Evolutionary conservation across 2,113 vertebrate species (phyloP).

Genomic region (Carlito syrichta): DNA sequence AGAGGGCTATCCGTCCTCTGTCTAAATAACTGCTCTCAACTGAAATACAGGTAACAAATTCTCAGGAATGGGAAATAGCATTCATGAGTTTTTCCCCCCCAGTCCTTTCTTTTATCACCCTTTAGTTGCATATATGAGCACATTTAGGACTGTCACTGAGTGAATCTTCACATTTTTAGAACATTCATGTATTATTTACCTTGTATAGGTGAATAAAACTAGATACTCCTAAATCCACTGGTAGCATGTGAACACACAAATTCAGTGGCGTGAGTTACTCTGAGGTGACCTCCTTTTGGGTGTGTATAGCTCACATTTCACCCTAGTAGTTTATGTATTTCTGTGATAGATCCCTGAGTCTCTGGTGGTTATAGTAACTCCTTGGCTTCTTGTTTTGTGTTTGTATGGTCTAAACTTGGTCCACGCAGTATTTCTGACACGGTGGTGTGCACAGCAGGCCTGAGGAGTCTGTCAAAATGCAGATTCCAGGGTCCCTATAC

Average conservation of each 20-base stretch:
- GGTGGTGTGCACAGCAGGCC: too few species aligned
- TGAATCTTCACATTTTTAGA: constrained; percentile 16
- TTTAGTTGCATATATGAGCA: constrained; percentile 6
- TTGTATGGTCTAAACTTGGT: too few species aligned
- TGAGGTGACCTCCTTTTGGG: not conserved
- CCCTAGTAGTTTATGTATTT: not conserved
- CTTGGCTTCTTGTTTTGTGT: not conserved
- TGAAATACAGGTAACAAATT: constrained; percentile 44
- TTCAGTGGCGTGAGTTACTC: not conserved
- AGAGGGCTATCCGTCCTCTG: constrained; percentile 22
- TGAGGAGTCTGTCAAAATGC: not conserved
- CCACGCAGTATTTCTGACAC: not conserved
- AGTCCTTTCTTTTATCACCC: constrained; percentile 22
- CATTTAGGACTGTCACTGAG: not conserved
- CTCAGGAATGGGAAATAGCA: constrained; percentile 11
- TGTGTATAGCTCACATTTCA: not conserved
- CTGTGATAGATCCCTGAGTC: not conserved
- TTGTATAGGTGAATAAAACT: not conserved
- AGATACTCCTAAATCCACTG: not conserved
- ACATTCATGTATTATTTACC: not conserved
- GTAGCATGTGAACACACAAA: not conserved
- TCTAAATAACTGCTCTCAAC: constrained; percentile 28
- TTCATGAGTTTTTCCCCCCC: not conserved
- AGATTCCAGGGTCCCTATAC: not conserved
- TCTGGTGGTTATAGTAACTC: not conserved